Percentiles rank a stretch among this genome's conserved stretches.
Conservation (phyloP, 1,140 invertebrate genomes). For the Hycleus phaleratus region DNA sequence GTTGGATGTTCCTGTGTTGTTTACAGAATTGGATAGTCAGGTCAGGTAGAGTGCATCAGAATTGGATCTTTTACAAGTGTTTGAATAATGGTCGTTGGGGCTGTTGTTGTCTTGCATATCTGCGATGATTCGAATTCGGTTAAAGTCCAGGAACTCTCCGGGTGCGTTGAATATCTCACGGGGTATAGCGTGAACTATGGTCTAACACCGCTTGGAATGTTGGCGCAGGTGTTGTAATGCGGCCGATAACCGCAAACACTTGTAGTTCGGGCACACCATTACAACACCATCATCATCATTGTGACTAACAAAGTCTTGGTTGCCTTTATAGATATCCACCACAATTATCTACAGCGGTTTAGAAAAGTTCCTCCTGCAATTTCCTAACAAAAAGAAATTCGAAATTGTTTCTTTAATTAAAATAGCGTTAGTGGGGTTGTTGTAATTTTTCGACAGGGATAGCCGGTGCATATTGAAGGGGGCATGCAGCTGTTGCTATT, state of each 20-base stretch:
- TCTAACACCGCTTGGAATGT: slow-evolving; percentile 14
- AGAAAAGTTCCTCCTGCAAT: no score
- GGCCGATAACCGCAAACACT: slow-evolving; percentile 24
- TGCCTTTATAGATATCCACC: slow-evolving; percentile 11
- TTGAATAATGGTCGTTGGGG: no score
- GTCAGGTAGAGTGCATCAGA: no score
- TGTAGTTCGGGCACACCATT: slow-evolving; percentile 18
- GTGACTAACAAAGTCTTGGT: slow-evolving; percentile 10
- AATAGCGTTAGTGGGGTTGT: no score
- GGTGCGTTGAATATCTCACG: slow-evolving; percentile 14
- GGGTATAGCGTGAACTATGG: slow-evolving; percentile 9
- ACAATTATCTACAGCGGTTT: not conserved
- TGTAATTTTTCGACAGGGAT: no score
- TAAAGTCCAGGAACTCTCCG: not conserved
- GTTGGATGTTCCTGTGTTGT: no score
- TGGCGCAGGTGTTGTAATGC: slow-evolving; percentile 23
- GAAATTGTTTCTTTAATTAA: no score
- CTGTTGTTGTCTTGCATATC: not conserved
- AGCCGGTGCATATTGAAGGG: not conserved
- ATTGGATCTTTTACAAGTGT: no score
- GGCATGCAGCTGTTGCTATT: slow-evolving; percentile 25
- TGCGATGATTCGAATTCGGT: not conserved
- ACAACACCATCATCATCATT: not conserved
- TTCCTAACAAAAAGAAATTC: no score
- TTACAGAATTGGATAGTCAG: no score